Evolutionary conservation across 1,140 invertebrate species (phyloP), one percentile per base, ranked within the genome.

Genomic region (Drosophila subpulchrella): DNA sequence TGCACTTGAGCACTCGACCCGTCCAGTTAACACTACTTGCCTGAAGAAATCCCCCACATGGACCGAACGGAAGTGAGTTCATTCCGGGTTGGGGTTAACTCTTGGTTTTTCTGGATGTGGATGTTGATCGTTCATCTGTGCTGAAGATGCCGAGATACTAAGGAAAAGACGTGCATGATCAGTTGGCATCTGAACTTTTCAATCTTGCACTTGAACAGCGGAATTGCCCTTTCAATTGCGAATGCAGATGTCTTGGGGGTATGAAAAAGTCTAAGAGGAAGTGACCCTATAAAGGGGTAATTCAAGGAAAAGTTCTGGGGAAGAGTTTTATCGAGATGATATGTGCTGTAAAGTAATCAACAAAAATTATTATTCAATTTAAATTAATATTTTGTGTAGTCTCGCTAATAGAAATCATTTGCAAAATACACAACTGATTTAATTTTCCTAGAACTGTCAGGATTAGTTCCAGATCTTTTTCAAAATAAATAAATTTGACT

Each of bases 41-140:
- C 11, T 8, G 1, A 15, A 32, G 24, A 30, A 56, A 13, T 41
- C 24, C 17, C 53, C 44, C 41, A 20, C 24, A 30, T 46, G 53
- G n/a, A 24, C 39, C 30, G 32, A 83, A 74, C 83, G 83, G 83
- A 88, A 88, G 84, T 88, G 83, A 76, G 83, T 86, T 86, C 83
- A 83, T 50, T 66, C 50, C 46, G 70, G 75, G 63, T 80, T 76
- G 79, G 67, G 75, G 46, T 46, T 61, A 59, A 67, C 24, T 50
- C 11, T 15, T n/a, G 13, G 11, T 13, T 11, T 1, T 36, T 20
- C 17, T 48, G 13, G 30, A 30, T 50, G 36, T 32, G 71, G 10
- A 38, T 46, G 20, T 13, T 27, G 57, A 15, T 15, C 6, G 38
- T 61, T 44, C 58, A 51, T 63, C 42, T 58, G 63, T 13, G 42